Base-by-base conservation (phyloP, 2,113 vertebrate genomes). In the Lamprotornis superbus region DNA sequence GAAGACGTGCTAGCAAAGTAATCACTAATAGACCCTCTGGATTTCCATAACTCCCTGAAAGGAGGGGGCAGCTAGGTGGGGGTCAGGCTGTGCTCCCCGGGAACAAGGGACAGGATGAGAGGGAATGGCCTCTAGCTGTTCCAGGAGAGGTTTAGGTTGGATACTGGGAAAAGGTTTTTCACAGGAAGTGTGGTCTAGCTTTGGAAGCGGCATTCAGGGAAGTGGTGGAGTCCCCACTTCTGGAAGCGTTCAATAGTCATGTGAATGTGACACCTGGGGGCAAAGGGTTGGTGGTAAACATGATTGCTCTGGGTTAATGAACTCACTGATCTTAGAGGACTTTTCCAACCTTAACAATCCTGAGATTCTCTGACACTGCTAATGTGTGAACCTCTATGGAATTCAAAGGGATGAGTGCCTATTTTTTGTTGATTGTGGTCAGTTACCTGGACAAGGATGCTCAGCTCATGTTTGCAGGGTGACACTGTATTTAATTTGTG, bases 381-480 rank as follows among this genome's bases (percentile, higher is more conserved):
- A 17, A 31, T 1, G 0, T 46, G 39, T 71, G n/a, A 46, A 14
- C 20, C 14, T 35, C 17, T 2, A 1, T 59, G 40, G 18, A 1
- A 7, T 1, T 49, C 37, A 61, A 53, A 69, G 31, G 21, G 18
- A 9, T 15, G 35, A 52, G 19, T 0, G 1, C 11, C 27, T 56
- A 19, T 11, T 67, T 44, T 22, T 71, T 75, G 52, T 24, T 67
- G 75, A 15, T n/a, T 31, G 5, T 9, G 17, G 31, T n/a, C 57
- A n/a, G 10, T 35, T 70, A 59, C 24, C 33, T 53, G 65, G 39
- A 59, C n/a, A 21, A 50, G 35, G 28, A 11, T 63, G 57, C 63
- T 64, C 12, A 46, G 37, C 23, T 71, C 23, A 12, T 27, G 16
- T 35, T 47, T 39, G 15, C 28, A 44, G 25, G 19, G 12, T 31